These are phyloP conservation scores for Tympanuchus pallidicinctus DNA, from an alignment of 2,113 vertebrate species.

Conservation along the genomic window DNA sequence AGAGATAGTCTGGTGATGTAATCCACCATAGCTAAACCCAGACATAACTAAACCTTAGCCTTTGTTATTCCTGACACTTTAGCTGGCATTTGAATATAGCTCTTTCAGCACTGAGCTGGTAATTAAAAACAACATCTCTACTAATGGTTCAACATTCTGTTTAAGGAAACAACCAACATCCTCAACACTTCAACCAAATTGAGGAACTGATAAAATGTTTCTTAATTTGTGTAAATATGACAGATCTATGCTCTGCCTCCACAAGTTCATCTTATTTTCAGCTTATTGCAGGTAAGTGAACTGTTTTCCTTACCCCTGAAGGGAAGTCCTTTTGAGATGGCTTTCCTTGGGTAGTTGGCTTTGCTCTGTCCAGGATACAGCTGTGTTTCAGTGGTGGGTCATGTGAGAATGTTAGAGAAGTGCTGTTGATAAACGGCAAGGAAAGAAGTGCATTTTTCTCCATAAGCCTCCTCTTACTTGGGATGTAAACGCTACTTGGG, in stretches of 20 bases:
- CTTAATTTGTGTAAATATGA: not conserved
- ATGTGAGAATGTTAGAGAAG: not conserved
- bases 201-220: not conserved
- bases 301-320: not conserved
- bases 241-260: not conserved
- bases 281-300: not conserved
- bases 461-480: not conserved
- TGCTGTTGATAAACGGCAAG: rapidly evolving
- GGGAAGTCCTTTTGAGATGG: not conserved
- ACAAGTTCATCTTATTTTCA: not conserved
- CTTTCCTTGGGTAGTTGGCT: not conserved
- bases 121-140: constrained; percentile 54
- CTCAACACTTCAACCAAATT: not conserved
- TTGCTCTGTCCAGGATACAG: rapidly evolving
- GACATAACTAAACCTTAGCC: constrained; percentile 26
- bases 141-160: constrained; percentile 24
- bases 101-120: constrained; percentile 20
- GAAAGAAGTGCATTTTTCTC: not conserved
- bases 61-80: constrained; percentile 32
- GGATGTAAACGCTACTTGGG: not conserved
- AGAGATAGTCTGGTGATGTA: not conserved
- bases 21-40: constrained; percentile 24
- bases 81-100: constrained; percentile 10
- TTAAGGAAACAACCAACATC: constrained; percentile 8
- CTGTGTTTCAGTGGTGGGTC: not conserved